Percentiles rank a stretch among this genome's conserved stretches.
Evolutionary conservation across 2,797 vertebrate genomes (phyloP).

Genomic region (Typhlichthys subterraneus): DNA sequence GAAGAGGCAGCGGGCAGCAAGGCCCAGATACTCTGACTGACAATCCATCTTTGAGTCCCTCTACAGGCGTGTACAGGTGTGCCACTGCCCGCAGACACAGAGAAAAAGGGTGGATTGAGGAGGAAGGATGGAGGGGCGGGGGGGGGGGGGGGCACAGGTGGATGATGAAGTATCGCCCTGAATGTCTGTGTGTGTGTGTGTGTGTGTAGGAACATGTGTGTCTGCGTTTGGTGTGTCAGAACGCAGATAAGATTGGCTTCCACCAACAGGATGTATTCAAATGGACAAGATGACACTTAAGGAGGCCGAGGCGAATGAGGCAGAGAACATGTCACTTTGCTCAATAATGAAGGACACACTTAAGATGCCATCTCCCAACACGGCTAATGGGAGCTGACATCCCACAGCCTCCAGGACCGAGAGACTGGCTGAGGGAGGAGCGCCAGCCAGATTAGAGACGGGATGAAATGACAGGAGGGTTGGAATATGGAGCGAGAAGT

Average conservation of each 20-base stretch:
- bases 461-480: slow-evolving; percentile 46
- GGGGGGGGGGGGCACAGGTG: neutral
- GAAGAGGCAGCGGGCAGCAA: slow-evolving; percentile 43
- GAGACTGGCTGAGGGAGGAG: slow-evolving; percentile 16
- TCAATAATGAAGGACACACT: slow-evolving; percentile 61
- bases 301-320: slow-evolving; percentile 30
- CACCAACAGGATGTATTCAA: slow-evolving; percentile 43
- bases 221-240: neutral
- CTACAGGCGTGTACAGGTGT: slow-evolving; percentile 62
- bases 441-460: slow-evolving; percentile 34
- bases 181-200: slow-evolving; percentile 10
- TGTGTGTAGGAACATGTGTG: neutral
- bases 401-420: slow-evolving; percentile 32
- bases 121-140: slow-evolving; percentile 6
- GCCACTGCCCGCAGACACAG: slow-evolving; percentile 49
- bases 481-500: slow-evolving; percentile 46
- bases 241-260: neutral
- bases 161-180: slow-evolving; percentile 8
- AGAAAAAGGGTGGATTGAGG: slow-evolving; percentile 25
- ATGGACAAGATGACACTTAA: slow-evolving; percentile 48
- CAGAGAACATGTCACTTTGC: slow-evolving; percentile 51
- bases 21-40: slow-evolving; percentile 65
- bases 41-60: slow-evolving; percentile 71
- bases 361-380: slow-evolving; percentile 45
- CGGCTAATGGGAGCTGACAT: slow-evolving; percentile 61